These are phyloP conservation scores for Hemicentrotus pulcherrimus DNA, from an alignment of 35 echinoderm and acorn worm species.

Conservation along the genomic window DNA sequence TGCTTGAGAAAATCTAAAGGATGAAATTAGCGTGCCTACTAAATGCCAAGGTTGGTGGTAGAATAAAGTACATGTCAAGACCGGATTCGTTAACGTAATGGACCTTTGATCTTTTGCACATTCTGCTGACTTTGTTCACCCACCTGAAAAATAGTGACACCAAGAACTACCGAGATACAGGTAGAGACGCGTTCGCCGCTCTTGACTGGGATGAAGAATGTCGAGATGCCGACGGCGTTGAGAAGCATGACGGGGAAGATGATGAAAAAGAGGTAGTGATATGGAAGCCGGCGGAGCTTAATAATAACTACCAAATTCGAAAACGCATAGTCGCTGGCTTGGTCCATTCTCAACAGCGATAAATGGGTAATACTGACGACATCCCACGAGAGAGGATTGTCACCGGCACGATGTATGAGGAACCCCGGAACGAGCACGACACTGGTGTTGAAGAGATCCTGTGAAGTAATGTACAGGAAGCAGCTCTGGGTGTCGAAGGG, in stretches of 20 bases:
- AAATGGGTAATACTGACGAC: background rate
- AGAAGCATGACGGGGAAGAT: background rate
- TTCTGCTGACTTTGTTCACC: background rate
- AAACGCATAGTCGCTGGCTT: background rate
- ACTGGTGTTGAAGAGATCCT: background rate
- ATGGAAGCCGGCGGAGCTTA: background rate
- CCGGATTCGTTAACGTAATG: no score
- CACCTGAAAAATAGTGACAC: conserved; percentile 19
- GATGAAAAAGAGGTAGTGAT: background rate
- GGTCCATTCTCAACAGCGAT: background rate
- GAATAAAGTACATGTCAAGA: no score
- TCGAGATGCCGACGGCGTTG: background rate
- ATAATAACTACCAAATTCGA: background rate
- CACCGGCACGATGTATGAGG: background rate
- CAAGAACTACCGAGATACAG: conserved; percentile 8
- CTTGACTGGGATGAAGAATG: conserved; percentile 28
- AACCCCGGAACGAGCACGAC: background rate
- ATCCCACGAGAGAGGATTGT: background rate
- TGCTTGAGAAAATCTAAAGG: no score
- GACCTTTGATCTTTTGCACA: no score
- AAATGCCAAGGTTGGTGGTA: no score
- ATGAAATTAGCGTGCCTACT: no score
- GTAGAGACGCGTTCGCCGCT: conserved; percentile 30
- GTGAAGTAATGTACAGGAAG: background rate
- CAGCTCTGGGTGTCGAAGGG: background rate